phyloP scores from a whole-genome alignment of 2,797 vertebrate genomes.

The Aythya fuligula region DNA sequence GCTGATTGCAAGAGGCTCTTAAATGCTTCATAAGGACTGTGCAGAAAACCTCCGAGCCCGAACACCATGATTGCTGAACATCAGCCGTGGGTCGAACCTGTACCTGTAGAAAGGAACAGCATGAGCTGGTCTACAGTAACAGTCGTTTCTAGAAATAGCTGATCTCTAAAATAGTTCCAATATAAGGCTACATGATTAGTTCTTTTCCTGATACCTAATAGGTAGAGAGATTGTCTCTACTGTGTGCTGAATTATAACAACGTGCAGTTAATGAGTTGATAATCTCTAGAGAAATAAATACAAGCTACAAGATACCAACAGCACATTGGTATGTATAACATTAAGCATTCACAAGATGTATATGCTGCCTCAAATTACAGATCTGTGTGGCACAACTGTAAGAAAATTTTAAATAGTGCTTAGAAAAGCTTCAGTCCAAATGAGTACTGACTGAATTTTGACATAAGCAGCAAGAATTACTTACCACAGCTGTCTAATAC shows the following conservation, averaged over 20 bases:
- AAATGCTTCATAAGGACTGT: slow-evolving; percentile 71
- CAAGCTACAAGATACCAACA: not conserved
- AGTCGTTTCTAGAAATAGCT: not conserved
- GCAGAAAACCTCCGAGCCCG: slow-evolving; percentile 79
- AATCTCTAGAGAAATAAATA: not conserved
- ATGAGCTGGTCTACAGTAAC: not conserved
- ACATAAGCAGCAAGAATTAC: not conserved
- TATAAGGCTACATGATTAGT: not conserved
- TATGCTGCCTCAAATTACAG: not conserved
- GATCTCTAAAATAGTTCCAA: not conserved
- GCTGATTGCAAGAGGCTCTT: not conserved
- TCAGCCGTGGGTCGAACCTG: slow-evolving; percentile 89
- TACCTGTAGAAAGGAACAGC: slow-evolving; percentile 77
- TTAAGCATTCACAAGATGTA: not conserved
- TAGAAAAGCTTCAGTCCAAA: not conserved
- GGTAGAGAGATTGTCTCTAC: no score
- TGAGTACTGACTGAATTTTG: not conserved
- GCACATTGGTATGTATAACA: rapidly evolving
- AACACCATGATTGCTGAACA: slow-evolving; percentile 83
- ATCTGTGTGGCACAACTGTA: rapidly evolving
- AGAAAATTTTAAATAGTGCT: not conserved
- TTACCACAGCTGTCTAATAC: not conserved
- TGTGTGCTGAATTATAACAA: not conserved
- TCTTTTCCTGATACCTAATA: not conserved
- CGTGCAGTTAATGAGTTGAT: rapidly evolving